phyloP scores from a whole-genome alignment of 2,888 invertebrate genomes.

The Artemia sinica region DNA sequence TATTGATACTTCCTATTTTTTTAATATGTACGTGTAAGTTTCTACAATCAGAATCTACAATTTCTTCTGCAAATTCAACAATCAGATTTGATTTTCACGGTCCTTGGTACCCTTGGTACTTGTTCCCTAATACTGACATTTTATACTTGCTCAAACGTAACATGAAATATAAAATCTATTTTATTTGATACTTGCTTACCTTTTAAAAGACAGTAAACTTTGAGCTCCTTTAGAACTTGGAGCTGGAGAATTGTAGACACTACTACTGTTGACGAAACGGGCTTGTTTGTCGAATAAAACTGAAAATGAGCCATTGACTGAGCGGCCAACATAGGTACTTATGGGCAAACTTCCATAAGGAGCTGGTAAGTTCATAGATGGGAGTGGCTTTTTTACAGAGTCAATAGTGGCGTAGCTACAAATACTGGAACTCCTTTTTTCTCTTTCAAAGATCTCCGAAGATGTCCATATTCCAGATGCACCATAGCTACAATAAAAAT shows the following conservation, averaged over 20 bases:
- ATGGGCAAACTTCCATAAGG: slow-evolving; percentile 3
- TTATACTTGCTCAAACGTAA: too few relatives aligned
- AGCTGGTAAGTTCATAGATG: neutral
- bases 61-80: too few relatives aligned
- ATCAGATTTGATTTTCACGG: too few relatives aligned
- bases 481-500: neutral
- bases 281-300: neutral
- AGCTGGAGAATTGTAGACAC: neutral
- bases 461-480: neutral
- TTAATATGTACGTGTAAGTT: too few relatives aligned
- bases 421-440: neutral
- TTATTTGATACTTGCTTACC: neutral
- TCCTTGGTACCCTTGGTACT: too few relatives aligned
- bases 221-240: slow-evolving; percentile 4
- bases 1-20: too few relatives aligned
- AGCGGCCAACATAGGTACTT: neutral
- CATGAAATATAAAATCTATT: too few relatives aligned
- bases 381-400: slow-evolving; percentile 2
- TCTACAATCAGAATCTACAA: too few relatives aligned
- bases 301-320: slow-evolving; percentile 4
- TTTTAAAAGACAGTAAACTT: slow-evolving; percentile 7
- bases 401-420: neutral
- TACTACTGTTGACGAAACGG: neutral
- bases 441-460: neutral
- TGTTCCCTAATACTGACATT: too few relatives aligned